Evolutionary conservation across 2,888 invertebrate species (phyloP), one percentile per base, ranked within the genome.

Genomic region (Aromia moschata): DNA sequence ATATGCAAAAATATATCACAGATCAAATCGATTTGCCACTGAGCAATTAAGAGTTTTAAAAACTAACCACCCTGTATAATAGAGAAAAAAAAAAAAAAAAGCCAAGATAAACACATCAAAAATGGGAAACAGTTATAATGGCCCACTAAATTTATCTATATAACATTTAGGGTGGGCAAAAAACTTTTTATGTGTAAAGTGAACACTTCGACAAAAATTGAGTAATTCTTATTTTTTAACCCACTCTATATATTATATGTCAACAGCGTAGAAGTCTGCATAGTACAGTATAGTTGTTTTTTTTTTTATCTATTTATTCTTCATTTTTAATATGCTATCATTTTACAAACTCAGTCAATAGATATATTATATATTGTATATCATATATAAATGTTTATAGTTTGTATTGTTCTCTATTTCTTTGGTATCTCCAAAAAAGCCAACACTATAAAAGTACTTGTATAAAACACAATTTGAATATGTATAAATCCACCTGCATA

Each of bases 341-440:
- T 15, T 40, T 41, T 52, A 41, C 41, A 57, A 46, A 58, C 45
- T 61, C 61, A 61, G 58, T 57, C 56, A 45, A 44, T 49, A 41
- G n/a, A n/a, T 49, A 45, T 41, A 31, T 20, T 49, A 37, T 49
- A 37, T 16, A 18, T 12, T 41, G 31, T 41, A 1, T 52, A 37
- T 30, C n/a, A 46, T 47, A 41, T 58, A 58, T 58, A 56, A 52
- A 55, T 56, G 57, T 60, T 60, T 44, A 56, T 60, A 58, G 55
- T 49, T 43, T 37, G 20, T 40, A 51, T 51, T 51, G 61, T 54
- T 60, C 41, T n/a, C n/a, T 51, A 57, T 61, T 61, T 64, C 64
- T 64, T 64, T 64, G 64, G 64, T 49, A 61, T 64, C 46, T 52
- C 59, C 56, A 61, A 64, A 64, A n/a, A 61, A 57, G 64, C 61